These are phyloP conservation scores for Phenganax marumi DNA, from an alignment of 92 coral and sea anemone genomes.

Conservation along the genomic window DNA sequence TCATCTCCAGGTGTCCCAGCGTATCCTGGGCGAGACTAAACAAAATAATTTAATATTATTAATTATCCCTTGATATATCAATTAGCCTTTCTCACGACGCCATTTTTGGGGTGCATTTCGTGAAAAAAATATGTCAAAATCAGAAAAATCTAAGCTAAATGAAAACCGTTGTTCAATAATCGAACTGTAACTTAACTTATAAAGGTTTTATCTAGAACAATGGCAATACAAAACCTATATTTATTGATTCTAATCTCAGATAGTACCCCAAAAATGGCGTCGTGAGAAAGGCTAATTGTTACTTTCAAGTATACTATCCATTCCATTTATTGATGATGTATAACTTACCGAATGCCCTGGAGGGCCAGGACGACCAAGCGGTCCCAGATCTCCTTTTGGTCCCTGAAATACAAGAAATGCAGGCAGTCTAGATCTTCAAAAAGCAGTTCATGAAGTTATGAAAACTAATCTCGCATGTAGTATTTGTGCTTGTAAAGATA, in stretches of 20 bases:
- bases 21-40: slow-evolving; percentile 23
- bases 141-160: too few relatives aligned
- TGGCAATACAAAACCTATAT: too few relatives aligned
- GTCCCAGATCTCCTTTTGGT: slow-evolving; percentile 28
- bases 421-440: background rate
- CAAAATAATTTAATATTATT: background rate
- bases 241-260: too few relatives aligned
- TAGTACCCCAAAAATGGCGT: too few relatives aligned
- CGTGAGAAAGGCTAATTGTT: too few relatives aligned
- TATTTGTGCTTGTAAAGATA: background rate
- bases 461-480: background rate
- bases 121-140: too few relatives aligned
- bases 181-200: too few relatives aligned
- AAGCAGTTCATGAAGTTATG: background rate
- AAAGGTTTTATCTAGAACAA: too few relatives aligned
- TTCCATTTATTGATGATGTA: background rate
- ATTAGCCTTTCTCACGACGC: too few relatives aligned
- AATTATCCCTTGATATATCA: background rate
- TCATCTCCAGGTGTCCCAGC: slow-evolving; percentile 1
- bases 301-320: background rate
- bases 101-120: too few relatives aligned
- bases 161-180: too few relatives aligned
- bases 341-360: slow-evolving; percentile 15
- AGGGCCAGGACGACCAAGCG: slow-evolving; percentile 26
- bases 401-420: slow-evolving; percentile 11